phyloP scores from a whole-genome alignment of 2,888 invertebrate genomes.

The Augiades crinisus region DNA sequence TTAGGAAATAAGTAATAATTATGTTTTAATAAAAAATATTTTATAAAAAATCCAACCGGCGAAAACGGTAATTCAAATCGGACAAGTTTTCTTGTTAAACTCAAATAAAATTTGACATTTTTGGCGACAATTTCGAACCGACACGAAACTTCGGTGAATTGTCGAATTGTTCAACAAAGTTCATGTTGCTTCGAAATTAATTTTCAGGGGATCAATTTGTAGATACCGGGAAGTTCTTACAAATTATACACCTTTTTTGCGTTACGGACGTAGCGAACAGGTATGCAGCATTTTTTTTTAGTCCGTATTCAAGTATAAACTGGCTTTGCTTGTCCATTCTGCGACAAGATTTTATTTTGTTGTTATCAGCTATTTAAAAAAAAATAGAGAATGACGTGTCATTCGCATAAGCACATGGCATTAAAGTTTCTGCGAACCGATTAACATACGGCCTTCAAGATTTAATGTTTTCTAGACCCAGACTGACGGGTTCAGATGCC shows the following conservation, averaged over 20 bases:
- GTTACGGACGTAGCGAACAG: no score
- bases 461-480: not conserved
- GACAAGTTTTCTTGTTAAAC: conserved; percentile 7
- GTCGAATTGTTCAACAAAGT: conserved; percentile 12
- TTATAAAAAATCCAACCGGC: not conserved
- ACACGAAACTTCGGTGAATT: conserved; percentile 8
- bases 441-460: conserved; percentile 13
- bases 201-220: conserved; percentile 4
- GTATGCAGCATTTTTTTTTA: no score
- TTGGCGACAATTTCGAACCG: conserved; percentile 4
- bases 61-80: not conserved
- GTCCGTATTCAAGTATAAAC: not conserved
- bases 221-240: not conserved
- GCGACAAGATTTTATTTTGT: not conserved
- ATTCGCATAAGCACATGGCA: not conserved
- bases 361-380: not conserved
- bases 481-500: not conserved
- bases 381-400: not conserved
- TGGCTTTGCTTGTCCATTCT: not conserved
- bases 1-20: no score
- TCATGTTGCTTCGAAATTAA: conserved; percentile 14
- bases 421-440: conserved; percentile 12
- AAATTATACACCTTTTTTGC: not conserved
- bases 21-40: no score
- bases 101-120: conserved; percentile 10